phyloP scores from a whole-genome alignment of 2,888 invertebrate species.

The Lasioglossum zephyrum region DNA sequence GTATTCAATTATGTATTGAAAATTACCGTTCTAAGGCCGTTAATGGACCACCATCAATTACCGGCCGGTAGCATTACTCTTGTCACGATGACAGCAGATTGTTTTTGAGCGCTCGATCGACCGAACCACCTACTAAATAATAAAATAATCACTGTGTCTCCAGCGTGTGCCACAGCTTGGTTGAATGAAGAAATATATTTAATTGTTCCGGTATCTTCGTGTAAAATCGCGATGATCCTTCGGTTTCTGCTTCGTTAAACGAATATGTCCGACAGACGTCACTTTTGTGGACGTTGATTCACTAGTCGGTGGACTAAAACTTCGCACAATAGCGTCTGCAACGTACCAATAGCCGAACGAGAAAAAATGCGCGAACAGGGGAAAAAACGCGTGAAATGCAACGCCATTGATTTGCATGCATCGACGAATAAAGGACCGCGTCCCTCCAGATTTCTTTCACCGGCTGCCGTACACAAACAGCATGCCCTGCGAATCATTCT shows the following conservation, averaged over 20 bases:
- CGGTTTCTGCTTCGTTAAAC: background rate
- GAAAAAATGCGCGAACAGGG: background rate
- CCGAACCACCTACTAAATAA: background rate
- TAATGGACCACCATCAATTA: constrained; percentile 18
- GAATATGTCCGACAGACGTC: background rate
- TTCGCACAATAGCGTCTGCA: constrained; percentile 1
- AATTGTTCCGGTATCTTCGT: background rate
- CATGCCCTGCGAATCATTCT: background rate
- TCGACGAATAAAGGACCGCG: background rate
- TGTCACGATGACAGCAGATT: background rate
- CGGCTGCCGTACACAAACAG: background rate
- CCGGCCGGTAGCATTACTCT: background rate
- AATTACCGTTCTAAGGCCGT: constrained; percentile 11
- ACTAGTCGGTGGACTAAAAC: background rate
- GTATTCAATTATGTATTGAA: constrained; percentile 44
- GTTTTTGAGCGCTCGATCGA: background rate
- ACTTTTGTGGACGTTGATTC: background rate
- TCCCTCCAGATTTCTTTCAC: background rate
- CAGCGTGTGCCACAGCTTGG: no score
- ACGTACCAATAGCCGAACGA: background rate
- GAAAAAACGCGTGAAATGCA: background rate
- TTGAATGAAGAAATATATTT: background rate
- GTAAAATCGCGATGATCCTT: background rate
- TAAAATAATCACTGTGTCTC: background rate
- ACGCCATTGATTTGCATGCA: constrained; percentile 1